Evolutionary conservation across 92 coral and sea anemone species (phyloP), one percentile per base, ranked within the genome.

Genomic region (Zoanthus solanderi): DNA sequence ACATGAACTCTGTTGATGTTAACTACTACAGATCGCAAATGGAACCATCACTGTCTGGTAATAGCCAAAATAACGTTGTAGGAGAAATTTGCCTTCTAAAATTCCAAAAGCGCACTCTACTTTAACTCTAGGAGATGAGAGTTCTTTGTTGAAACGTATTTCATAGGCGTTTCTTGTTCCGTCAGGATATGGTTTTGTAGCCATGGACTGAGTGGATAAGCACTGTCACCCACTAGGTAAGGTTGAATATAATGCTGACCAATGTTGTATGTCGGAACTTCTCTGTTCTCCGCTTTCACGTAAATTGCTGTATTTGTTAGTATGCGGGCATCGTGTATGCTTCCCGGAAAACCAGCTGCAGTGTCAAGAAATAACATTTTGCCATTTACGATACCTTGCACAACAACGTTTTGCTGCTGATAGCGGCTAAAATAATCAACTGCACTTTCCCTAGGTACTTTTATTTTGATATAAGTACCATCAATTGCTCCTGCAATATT

Each of bases 151-250:
- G 63, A 83, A 83, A 34, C 63, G 42, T 73, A 83, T 89, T 84
- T 89, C 92, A 44, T 66, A 71, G 14, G 88, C 83, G 78, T 89
- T 82, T 73, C 83, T 89, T n/a, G 91, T 88, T 67, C 88, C 91
- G 83, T 88, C 83, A 52, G 91, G 84, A 1, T 71, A 88, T 23
- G 87, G 91, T 82, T 82, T 88, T 88, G 91, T 4, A 83, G 83
- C 91, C 91, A 88, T 12, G 88, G 91, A 14, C 83, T 80, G 48
- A 82, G 73, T 67, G 91, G 91, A 87, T 86, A 72, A 46, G 89
- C 89, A 14, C 85, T 86, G 54, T 88, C 91, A 69, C 87, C 91
- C 74, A 88, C 88, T 50, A 82, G 82, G 68, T 82, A 81, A 53
- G 83, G 91, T 72, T 82, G 73, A 72, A 88, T 88, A 52, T 67